Evolutionary conservation across 1,140 invertebrate genomes (phyloP).

Genomic region (Drosophila ficusphila): DNA sequence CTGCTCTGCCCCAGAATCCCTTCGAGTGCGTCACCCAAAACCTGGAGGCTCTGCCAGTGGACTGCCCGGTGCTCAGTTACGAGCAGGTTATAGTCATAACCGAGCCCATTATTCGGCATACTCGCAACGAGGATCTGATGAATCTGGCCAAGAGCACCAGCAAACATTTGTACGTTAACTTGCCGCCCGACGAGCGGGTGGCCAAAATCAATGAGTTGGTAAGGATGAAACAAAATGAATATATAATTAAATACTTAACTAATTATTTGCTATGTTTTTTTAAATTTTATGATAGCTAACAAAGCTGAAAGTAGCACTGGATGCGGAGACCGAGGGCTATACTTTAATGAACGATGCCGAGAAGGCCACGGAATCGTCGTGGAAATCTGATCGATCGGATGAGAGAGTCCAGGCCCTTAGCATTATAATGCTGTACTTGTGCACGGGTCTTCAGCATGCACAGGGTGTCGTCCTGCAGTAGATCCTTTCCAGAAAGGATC

Average conservation of each 20-base stretch:
- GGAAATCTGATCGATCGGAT: slow-evolving; percentile 87
- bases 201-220: slow-evolving; percentile 89
- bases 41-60: slow-evolving; percentile 66
- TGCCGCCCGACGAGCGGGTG: slow-evolving; percentile 86
- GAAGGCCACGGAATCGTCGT: slow-evolving; percentile 84
- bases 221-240: slow-evolving; percentile 23
- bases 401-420: slow-evolving; percentile 91
- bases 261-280: neutral
- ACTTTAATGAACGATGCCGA: slow-evolving; percentile 84
- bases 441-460: slow-evolving; percentile 89
- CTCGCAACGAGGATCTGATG: slow-evolving; percentile 88
- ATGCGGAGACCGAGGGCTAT: slow-evolving; percentile 80
- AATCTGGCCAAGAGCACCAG: slow-evolving; percentile 91
- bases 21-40: slow-evolving; percentile 73
- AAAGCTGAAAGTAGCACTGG: slow-evolving; percentile 75
- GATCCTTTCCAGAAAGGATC: neutral
- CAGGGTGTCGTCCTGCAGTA: slow-evolving; percentile 73
- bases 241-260: too few species aligned
- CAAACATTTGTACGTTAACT: slow-evolving; percentile 88
- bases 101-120: slow-evolving; percentile 67
- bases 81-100: slow-evolving; percentile 74
- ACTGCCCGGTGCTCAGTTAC: slow-evolving; percentile 52
- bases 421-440: slow-evolving; percentile 92
- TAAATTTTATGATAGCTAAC: slow-evolving; percentile 54
- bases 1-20: slow-evolving; percentile 50